A percentile compares a stretch with the other conserved stretches of the same genome.
These are phyloP conservation scores for Microcebus ravelobensis DNA, from an alignment of 2,113 vertebrate species.

Conservation along the genomic window DNA sequence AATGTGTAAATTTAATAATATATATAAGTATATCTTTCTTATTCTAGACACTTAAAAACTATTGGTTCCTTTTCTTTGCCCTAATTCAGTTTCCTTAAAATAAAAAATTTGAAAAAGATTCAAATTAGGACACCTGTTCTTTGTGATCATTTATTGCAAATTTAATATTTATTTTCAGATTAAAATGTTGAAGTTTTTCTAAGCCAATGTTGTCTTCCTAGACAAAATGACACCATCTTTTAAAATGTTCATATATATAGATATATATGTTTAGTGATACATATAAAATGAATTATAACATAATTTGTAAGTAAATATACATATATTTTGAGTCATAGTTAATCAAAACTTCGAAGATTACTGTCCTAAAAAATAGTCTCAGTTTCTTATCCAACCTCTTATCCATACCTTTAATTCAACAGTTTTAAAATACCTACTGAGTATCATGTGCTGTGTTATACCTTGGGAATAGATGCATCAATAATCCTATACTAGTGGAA, in stretches of 20 bases:
- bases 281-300: background rate
- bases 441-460: background rate
- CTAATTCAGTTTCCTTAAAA: background rate
- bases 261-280: background rate
- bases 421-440: background rate
- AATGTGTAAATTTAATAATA: background rate
- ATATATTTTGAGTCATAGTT: background rate
- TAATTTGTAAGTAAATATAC: background rate
- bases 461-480: background rate
- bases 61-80: background rate
- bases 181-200: background rate
- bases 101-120: background rate
- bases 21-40: background rate
- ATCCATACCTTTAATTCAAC: background rate
- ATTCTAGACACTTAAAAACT: background rate
- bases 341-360: background rate
- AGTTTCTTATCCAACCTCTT: background rate
- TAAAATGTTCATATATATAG: background rate
- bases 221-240: background rate
- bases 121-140: background rate
- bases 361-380: background rate
- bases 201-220: background rate
- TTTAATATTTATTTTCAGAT: conserved; percentile 10
- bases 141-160: background rate
- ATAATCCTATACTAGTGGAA: background rate